Evolutionary conservation across 2,888 invertebrate species (phyloP), one percentile per base, ranked within the genome.

Genomic region (Galeruca laticollis): DNA sequence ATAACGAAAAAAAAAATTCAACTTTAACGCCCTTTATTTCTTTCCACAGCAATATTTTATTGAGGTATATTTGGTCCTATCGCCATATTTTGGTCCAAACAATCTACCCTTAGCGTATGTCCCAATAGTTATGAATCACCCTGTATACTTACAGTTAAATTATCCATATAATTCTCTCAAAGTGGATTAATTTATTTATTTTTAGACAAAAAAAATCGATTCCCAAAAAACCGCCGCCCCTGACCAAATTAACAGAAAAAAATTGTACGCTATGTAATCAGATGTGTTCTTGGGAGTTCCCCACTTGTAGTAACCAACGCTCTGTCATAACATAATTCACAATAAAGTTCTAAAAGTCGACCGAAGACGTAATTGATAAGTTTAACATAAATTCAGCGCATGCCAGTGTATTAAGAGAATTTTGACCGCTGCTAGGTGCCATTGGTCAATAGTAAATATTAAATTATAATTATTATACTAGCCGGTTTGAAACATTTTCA

Each of bases 231-330:
- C 4, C 51, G 11, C 51, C 20, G 51, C 21, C 51, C 20, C 51
- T 51, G 51, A 21, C 11, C 20, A 5, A 3, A 11, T 51, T 51
- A 51, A 20, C 26, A 26, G 26, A 5, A 21, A 18, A 51, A 49
- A 51, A 51, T 21, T 51, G 8, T 21, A 51, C 11, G 26, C n/a
- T n/a, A 21, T 21, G 21, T 54, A 54, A 54, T 54, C 26, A 31
- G 54, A 31, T 54, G 54, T 57, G 57, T 57, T 59, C 65, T 65
- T 65, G 57, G 65, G 65, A 49, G 49, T 65, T 65, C 57, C 65
- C 65, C 65, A 65, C 59, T 65, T 49, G 21, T 4, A 56, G 18
- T 20, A 33, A 57, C 33, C 49, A 59, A 43, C 40, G 20, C 21
- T 20, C 3, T 2, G 21, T 51, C 31, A n/a, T n/a, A n/a, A 26